Conservation (phyloP, 2,888 invertebrate species). For the Amphipoea oculea region DNA sequence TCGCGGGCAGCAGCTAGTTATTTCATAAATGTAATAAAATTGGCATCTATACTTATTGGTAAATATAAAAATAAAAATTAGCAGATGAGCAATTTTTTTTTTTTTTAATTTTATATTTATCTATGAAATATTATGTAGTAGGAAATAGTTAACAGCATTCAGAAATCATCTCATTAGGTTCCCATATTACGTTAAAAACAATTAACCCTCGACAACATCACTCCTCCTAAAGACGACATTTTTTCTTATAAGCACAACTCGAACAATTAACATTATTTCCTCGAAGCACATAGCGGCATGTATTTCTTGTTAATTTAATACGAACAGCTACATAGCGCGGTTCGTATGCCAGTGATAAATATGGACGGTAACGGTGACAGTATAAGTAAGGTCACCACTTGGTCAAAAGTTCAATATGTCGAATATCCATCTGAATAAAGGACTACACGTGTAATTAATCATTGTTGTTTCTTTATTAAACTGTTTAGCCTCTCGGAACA, state of each 20-base stretch:
- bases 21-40: neutral
- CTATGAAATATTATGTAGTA: no score
- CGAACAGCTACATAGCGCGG: constrained; percentile 48
- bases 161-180: neutral
- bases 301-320: constrained; percentile 59
- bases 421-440: constrained; percentile 69
- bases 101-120: no score
- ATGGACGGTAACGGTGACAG: constrained; percentile 68
- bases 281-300: constrained; percentile 48
- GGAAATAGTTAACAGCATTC: neutral
- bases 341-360: constrained; percentile 56
- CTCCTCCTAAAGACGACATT: constrained; percentile 23
- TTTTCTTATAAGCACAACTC: constrained; percentile 30
- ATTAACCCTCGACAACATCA: constrained; percentile 15
- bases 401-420: constrained; percentile 74
- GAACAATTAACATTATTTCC: constrained; percentile 58
- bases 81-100: no score
- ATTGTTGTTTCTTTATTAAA: constrained; percentile 63
- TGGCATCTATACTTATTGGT: neutral
- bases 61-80: no score
- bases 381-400: constrained; percentile 69
- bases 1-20: no score
- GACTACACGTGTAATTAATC: constrained; percentile 67
- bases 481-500: constrained; percentile 61
- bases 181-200: constrained; percentile 6